Evolutionary conservation across 2,113 vertebrate genomes (phyloP).

Genomic region (Azemiops feae): DNA sequence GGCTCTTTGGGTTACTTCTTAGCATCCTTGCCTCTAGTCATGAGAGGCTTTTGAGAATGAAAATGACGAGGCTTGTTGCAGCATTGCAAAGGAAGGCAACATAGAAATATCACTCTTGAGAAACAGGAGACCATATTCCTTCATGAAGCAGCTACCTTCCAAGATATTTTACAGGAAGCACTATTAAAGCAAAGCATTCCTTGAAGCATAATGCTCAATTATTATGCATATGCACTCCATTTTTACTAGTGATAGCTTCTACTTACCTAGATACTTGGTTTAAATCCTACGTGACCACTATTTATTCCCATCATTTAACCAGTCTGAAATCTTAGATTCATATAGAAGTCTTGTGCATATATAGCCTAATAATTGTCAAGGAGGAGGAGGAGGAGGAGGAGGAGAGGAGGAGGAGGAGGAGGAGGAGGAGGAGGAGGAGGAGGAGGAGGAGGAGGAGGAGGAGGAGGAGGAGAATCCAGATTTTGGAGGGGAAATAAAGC

Average conservation of each 20-base stretch:
- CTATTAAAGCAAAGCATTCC: neutral
- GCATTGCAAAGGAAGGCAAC: neutral
- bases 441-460: neutral
- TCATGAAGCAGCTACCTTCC: neutral
- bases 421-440: neutral
- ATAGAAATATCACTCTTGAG: neutral
- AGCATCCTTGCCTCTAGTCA: neutral
- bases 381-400: neutral
- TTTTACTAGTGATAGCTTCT: neutral
- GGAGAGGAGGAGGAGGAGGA: neutral
- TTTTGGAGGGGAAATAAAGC: too few species aligned
- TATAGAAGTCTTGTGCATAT: neutral
- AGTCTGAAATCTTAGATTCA: neutral
- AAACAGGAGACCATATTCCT: neutral
- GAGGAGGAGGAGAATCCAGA: neutral
- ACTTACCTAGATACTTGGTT: neutral
- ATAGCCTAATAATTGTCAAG: neutral
- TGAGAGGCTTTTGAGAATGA: neutral
- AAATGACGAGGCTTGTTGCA: neutral
- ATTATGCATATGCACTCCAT: neutral
- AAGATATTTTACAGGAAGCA: neutral
- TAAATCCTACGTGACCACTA: neutral
- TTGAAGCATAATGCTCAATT: neutral
- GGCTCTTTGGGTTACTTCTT: neutral
- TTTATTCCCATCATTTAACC: neutral